Evolutionary conservation across 1,140 invertebrate species (phyloP).

Genomic region (Bombus consobrinus): DNA sequence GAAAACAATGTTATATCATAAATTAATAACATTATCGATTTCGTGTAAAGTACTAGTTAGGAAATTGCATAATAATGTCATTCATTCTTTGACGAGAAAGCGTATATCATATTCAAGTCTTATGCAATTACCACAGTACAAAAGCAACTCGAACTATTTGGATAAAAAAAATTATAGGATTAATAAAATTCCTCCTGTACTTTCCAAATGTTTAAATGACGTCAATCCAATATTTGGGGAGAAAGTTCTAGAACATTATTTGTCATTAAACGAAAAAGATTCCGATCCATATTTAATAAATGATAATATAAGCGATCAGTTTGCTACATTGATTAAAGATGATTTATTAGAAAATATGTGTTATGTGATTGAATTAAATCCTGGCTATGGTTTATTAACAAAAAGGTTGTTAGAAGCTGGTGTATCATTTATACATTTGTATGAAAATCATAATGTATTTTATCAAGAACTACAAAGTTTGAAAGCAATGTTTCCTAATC

Average conservation of each 20-base stretch:
- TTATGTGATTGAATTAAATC: conserved; percentile 70
- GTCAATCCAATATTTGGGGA: neutral
- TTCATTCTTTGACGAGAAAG: neutral
- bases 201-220: neutral
- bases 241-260: neutral
- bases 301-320: conserved; percentile 36
- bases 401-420: conserved; percentile 66
- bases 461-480: conserved; percentile 21
- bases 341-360: conserved; percentile 57
- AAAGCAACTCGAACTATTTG: neutral
- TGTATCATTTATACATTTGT: conserved; percentile 65
- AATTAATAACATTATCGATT: neutral
- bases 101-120: neutral
- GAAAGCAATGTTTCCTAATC: conserved; percentile 35
- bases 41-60: neutral
- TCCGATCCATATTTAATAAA: conserved; percentile 55
- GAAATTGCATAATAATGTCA: neutral
- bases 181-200: neutral
- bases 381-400: conserved; percentile 73
- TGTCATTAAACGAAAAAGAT: too few species aligned
- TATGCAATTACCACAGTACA: neutral
- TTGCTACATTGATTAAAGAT: conserved; percentile 60
- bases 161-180: neutral
- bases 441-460: conserved; percentile 56
- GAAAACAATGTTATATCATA: conserved; percentile 24